A percentile compares a stretch with the other conserved stretches of the same genome.
Conservation (phyloP, 2,888 invertebrate species). For the Ichneumon xanthorius region DNA sequence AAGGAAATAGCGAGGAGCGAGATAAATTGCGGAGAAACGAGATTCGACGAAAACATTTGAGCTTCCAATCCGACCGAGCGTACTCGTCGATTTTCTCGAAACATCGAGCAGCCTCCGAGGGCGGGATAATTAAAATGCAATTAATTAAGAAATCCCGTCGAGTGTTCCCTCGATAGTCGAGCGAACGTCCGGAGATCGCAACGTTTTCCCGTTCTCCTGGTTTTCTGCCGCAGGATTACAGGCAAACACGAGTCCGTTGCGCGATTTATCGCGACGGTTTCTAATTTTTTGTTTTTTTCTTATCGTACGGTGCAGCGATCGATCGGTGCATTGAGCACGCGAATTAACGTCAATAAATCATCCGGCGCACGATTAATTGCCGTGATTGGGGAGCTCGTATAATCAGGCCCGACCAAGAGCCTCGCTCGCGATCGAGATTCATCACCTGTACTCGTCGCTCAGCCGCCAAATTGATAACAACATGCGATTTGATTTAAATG, state of each 20-base stretch:
- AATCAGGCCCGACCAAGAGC: slow-evolving; percentile 6
- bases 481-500: slow-evolving; percentile 1
- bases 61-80: slow-evolving; percentile 3
- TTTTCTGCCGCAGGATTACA: background rate
- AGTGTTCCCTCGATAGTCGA: slow-evolving; percentile 18
- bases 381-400: slow-evolving; percentile 12
- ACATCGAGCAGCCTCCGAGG: background rate
- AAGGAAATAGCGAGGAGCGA: slow-evolving; percentile 20
- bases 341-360: slow-evolving; percentile 36
- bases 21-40: slow-evolving; percentile 25
- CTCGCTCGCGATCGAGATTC: slow-evolving; percentile 3
- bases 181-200: slow-evolving; percentile 29
- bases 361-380: slow-evolving; percentile 9
- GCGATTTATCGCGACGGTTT: slow-evolving; percentile 11
- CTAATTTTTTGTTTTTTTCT: slow-evolving; percentile 22
- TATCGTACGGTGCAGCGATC: background rate
- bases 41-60: background rate
- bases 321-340: slow-evolving; percentile 13
- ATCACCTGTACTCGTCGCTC: background rate
- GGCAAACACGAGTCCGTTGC: background rate
- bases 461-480: slow-evolving; percentile 8
- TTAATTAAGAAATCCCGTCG: slow-evolving; percentile 48
- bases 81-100: slow-evolving; percentile 28
- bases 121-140: slow-evolving; percentile 44
- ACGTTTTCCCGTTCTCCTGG: background rate